Evolutionary conservation across 2,113 vertebrate genomes (phyloP), one percentile per base, ranked within the genome.

Genomic region (Gavia stellata): DNA sequence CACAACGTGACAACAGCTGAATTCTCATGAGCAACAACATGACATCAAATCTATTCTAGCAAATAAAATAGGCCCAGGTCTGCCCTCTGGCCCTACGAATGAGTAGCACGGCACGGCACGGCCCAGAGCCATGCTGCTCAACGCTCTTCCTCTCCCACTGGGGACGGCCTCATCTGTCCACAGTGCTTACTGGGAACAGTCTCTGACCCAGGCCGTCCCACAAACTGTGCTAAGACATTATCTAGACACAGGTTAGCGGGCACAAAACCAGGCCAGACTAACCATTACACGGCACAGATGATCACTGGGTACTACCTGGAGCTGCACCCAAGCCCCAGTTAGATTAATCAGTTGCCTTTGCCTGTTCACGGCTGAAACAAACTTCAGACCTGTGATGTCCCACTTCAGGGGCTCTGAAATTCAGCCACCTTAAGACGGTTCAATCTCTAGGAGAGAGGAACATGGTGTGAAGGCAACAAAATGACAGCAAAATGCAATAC

Each of bases 81-180:
- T 81, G 78, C 33, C 61, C 44, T 70, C 49, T 31, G 49, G 42
- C 31, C 18, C 49, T 38, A 14, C 0, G 4, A 52, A 63, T 14
- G 34, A 23, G 49, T 2, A 17, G 12, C 29, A 3, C 0, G 17
- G 71, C 29, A 3, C 0, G 17, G 71, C 55, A 31, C 0, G 0
- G 53, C 26, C 61, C 34, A 33, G 36, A 52, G 56, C 66, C 9
- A 25, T 1, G 47, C 47, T 40, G 59, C 38, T 61, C 4, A 53
- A 38, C 0, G 1, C 18, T 62, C 38, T 19, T n/a, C 52, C 59
- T 68, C 66, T 79, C 47, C 59, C 49, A 19, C 25, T 17, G 47
- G 29, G 53, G 6, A 74, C 5, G 10, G 38, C 38, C n/a, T 74
- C 62, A 14, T 25, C 25, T 11, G 13, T 18, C 23, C 33, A 12